These are phyloP conservation scores for Macroglossus sobrinus DNA, from an alignment of 2,113 vertebrate species.

Conservation along the genomic window DNA sequence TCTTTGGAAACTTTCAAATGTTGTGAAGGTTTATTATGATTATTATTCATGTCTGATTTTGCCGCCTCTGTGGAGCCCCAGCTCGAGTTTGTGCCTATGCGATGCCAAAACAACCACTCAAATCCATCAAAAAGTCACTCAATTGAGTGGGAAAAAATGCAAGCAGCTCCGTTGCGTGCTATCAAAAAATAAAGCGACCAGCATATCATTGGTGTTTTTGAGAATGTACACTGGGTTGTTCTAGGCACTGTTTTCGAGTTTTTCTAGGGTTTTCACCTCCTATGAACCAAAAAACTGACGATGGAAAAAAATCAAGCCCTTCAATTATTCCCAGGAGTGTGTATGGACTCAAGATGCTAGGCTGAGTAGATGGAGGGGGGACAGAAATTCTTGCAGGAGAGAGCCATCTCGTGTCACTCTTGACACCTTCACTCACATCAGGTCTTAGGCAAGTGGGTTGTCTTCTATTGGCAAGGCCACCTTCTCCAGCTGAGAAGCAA, in stretches of 20 bases:
- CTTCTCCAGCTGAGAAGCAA: background rate
- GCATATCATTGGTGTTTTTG: constrained; percentile 14
- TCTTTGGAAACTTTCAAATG: constrained; percentile 49
- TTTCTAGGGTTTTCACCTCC: constrained; percentile 48
- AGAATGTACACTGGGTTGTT: constrained; percentile 35
- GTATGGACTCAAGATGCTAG: background rate
- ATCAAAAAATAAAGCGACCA: constrained; percentile 44
- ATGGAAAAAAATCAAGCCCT: background rate
- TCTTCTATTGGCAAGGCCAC: background rate
- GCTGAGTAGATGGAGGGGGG: background rate
- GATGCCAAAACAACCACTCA: constrained; percentile 73
- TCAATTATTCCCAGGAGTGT: background rate
- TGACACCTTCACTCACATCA: background rate
- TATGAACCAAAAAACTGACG: constrained; percentile 26
- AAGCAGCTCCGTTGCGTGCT: constrained; percentile 36
- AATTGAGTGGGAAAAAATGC: constrained; percentile 60
- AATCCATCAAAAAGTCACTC: constrained; percentile 72
- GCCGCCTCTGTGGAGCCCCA: constrained; percentile 58
- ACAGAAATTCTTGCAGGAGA: background rate
- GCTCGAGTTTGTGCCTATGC: constrained; percentile 40
- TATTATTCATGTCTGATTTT: constrained; percentile 67
- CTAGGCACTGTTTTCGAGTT: constrained; percentile 45
- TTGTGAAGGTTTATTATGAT: constrained; percentile 58
- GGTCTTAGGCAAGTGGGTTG: background rate
- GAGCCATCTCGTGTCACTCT: background rate